phyloP scores from a whole-genome alignment of 2,888 invertebrate species.

The Mactromeris polynyma region DNA sequence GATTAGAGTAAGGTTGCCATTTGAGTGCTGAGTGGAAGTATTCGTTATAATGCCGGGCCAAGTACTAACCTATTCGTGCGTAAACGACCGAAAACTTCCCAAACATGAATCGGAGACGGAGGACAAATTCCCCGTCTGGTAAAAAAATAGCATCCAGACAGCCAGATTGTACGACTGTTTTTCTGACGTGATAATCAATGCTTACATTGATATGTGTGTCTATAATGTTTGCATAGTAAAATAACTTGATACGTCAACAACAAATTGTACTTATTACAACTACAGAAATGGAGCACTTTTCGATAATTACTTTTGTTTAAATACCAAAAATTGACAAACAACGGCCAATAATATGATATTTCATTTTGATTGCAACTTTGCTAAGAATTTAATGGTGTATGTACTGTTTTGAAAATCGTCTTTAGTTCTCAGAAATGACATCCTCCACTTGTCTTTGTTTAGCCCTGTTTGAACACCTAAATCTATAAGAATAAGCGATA shows the following conservation, averaged over 20 bases:
- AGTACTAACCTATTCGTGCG: no score
- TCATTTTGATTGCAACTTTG: neutral
- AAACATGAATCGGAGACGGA: no score
- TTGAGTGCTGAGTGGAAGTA: no score
- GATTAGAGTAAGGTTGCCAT: no score
- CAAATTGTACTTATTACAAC: neutral
- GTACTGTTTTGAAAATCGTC: neutral
- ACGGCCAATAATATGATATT: neutral
- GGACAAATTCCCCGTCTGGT: no score
- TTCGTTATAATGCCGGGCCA: no score
- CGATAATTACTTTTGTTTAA: no score
- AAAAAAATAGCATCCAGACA: no score
- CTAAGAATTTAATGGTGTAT: neutral
- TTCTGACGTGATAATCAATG: neutral
- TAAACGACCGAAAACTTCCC: no score
- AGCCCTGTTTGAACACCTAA: neutral
- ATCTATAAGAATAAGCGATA: neutral
- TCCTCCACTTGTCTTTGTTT: neutral
- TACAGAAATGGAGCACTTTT: neutral
- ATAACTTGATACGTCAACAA: neutral
- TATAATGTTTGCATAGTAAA: neutral
- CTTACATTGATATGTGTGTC: neutral
- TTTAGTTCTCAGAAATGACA: neutral
- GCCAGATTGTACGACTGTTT: no score
- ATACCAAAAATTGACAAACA: neutral